A percentile compares a stretch with the other conserved stretches of the same genome.
These are phyloP conservation scores for Pseudococcus jackbeardsleyi DNA, from an alignment of 2,888 invertebrate genomes.

Conservation along the genomic window DNA sequence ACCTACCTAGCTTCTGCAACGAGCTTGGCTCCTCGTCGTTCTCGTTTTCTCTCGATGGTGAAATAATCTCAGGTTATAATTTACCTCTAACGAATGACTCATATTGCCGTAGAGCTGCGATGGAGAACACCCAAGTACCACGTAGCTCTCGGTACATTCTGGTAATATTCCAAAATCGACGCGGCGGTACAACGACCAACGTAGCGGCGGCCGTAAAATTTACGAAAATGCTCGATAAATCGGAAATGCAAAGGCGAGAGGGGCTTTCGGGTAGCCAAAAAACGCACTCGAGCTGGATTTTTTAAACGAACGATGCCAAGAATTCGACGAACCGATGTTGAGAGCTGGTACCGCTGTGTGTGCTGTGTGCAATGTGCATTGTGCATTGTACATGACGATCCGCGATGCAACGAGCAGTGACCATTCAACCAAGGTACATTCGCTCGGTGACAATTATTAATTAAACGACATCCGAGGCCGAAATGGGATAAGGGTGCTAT, in stretches of 20 bases:
- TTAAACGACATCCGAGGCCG: neutral
- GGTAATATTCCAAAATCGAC: neutral
- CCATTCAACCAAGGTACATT: neutral
- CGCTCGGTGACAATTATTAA: neutral
- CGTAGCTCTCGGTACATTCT: neutral
- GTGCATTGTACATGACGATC: neutral
- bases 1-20: neutral
- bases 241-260: neutral
- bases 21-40: neutral
- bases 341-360: neutral
- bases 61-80: neutral
- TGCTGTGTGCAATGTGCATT: neutral
- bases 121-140: neutral
- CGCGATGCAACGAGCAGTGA: neutral
- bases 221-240: neutral
- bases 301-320: neutral
- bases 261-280: constrained; percentile 10
- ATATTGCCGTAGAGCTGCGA: neutral
- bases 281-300: neutral
- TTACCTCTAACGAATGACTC: constrained; percentile 3
- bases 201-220: neutral
- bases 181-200: neutral
- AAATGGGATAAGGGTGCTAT: neutral
- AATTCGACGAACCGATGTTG: neutral
- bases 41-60: neutral